Evolutionary conservation across 2,113 vertebrate species (phyloP).

Genomic region (Cromileptes altivelis): DNA sequence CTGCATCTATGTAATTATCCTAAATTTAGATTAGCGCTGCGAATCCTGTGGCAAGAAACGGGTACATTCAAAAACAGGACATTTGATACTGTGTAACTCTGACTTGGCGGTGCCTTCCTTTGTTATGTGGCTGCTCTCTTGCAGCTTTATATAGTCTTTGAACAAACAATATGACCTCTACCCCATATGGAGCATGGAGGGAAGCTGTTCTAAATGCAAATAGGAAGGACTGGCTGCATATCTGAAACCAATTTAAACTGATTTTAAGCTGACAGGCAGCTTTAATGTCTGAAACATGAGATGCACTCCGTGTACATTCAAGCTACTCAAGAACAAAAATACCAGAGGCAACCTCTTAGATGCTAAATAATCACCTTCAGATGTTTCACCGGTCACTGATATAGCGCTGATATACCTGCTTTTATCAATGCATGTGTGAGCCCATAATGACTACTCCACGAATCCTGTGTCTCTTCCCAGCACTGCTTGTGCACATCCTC

Average conservation of each 20-base stretch:
- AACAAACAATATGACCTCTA: constrained; percentile 53
- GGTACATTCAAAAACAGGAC: neutral
- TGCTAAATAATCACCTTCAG: neutral
- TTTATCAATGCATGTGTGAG: neutral
- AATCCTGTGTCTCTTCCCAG: neutral
- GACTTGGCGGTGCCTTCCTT: constrained; percentile 19
- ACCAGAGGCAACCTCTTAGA: neutral
- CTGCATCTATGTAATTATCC: constrained; percentile 41
- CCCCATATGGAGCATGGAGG: constrained; percentile 41
- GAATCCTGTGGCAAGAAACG: neutral
- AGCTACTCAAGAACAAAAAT: neutral
- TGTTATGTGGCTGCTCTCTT: constrained; percentile 23
- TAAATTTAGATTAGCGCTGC: constrained; percentile 27
- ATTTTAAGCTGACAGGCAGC: constrained; percentile 20
- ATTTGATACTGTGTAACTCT: constrained; percentile 11
- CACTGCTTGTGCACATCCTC: neutral
- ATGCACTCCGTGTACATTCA: constrained; percentile 1
- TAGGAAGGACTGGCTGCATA: constrained; percentile 15
- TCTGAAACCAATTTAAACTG: constrained; percentile 44
- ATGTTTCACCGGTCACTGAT: neutral
- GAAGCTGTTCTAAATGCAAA: constrained; percentile 25
- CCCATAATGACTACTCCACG: neutral
- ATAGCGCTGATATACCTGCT: neutral
- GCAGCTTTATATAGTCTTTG: constrained; percentile 34
- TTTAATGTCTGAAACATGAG: constrained; percentile 17